These are phyloP conservation scores for Glaucidium brasilianum DNA, from an alignment of 2,113 vertebrate genomes.

Conservation along the genomic window DNA sequence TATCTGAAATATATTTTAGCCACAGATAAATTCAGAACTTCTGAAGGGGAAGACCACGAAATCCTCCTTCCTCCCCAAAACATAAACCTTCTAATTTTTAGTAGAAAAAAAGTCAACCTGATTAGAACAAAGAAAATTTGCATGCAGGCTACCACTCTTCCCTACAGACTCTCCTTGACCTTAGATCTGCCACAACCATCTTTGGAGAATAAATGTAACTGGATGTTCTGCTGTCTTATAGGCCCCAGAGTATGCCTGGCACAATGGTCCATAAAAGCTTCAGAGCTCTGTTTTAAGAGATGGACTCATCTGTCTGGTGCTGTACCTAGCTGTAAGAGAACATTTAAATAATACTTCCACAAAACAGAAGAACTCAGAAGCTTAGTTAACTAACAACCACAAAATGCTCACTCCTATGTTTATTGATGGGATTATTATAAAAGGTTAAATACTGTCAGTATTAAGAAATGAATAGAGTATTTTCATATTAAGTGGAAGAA, in stretches of 20 bases:
- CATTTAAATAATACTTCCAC: background rate
- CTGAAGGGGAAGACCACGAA: background rate
- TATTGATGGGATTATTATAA: background rate
- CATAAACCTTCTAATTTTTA: background rate
- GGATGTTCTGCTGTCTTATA: background rate
- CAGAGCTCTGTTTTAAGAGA: background rate
- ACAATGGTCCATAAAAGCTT: background rate
- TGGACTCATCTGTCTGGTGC: background rate
- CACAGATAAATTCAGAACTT: background rate
- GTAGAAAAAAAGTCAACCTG: background rate
- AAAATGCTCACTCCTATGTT: background rate
- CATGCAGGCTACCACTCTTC: background rate
- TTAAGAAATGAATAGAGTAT: background rate
- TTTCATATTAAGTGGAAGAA: conserved; percentile 1
- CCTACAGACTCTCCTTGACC: background rate
- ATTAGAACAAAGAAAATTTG: background rate
- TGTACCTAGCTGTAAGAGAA: background rate
- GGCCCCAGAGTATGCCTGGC: background rate
- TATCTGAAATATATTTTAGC: background rate
- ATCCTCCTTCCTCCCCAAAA: background rate
- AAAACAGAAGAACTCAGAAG: background rate
- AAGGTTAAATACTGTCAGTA: background rate
- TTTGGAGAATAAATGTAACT: background rate
- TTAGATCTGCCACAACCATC: background rate
- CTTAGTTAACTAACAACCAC: background rate